Evolutionary conservation across 1,140 invertebrate genomes (phyloP).

Genomic region (Brachionus calyciflorus): DNA sequence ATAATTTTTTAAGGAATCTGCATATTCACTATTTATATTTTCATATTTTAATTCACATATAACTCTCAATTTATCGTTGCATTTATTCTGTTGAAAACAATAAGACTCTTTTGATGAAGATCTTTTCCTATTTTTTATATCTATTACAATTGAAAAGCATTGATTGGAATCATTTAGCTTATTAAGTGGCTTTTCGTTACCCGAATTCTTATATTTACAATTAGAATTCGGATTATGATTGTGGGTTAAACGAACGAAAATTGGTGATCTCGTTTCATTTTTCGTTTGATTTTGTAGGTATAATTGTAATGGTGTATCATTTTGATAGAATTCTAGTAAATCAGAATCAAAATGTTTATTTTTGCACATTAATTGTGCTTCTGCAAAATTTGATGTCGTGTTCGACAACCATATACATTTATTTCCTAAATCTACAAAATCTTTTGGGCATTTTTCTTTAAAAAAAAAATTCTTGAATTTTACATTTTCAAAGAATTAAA

Average conservation of each 20-base stretch:
- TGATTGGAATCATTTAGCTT: too few relatives aligned
- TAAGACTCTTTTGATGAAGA: too few relatives aligned
- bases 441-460: slow-evolving; percentile 7
- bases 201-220: too few relatives aligned
- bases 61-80: background rate
- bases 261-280: too few relatives aligned
- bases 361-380: background rate
- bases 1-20: slow-evolving; percentile 60
- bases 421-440: background rate
- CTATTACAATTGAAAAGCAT: too few relatives aligned
- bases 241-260: too few relatives aligned
- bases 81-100: slow-evolving; percentile 4
- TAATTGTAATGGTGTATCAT: too few relatives aligned
- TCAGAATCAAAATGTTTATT: slow-evolving; percentile 8
- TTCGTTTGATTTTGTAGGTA: too few relatives aligned
- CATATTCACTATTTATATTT: background rate
- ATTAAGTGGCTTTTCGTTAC: too few relatives aligned
- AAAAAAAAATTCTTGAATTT: too few relatives aligned
- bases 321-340: slow-evolving; percentile 12
- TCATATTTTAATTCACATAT: slow-evolving; percentile 23
- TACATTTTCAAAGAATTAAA: background rate
- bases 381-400: background rate
- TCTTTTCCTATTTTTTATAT: too few relatives aligned
- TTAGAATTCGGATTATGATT: too few relatives aligned
- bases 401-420: slow-evolving; percentile 34